Conservation (phyloP, 1,140 invertebrate genomes). For the Calosoma granatense region DNA sequence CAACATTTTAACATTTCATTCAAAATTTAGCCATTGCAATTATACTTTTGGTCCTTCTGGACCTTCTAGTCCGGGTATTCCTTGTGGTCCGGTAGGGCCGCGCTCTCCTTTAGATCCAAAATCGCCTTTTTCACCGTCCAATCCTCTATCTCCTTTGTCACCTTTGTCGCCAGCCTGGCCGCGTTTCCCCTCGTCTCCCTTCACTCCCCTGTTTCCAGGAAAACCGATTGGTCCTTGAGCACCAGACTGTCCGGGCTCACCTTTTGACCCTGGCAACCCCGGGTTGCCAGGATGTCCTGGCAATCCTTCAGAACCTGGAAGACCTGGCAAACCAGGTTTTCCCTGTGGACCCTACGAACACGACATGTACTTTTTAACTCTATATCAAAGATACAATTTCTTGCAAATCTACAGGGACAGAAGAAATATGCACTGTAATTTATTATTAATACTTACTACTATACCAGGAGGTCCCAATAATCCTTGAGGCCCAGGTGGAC, state of each 20-base stretch:
- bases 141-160: constrained; percentile 54
- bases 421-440: constrained; percentile 10
- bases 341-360: constrained; percentile 52
- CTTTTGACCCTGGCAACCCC: constrained; percentile 53
- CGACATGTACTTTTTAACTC: constrained; percentile 5
- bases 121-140: constrained; percentile 70
- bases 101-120: constrained; percentile 63
- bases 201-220: constrained; percentile 59
- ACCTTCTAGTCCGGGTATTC: constrained; percentile 64
- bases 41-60: constrained; percentile 71
- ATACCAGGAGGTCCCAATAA: constrained; percentile 55
- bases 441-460: constrained; percentile 39
- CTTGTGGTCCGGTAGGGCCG: constrained; percentile 53
- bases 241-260: constrained; percentile 54
- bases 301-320: constrained; percentile 61
- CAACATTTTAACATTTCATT: not conserved
- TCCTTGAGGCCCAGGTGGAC: constrained; percentile 56
- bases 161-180: constrained; percentile 57
- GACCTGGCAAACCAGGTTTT: constrained; percentile 60
- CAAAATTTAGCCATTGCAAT: constrained; percentile 12
- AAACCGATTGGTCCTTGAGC: constrained; percentile 63
- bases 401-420: too few species aligned
- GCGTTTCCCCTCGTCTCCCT: constrained; percentile 65
- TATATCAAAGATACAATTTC: constrained; percentile 10
- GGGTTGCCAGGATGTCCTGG: constrained; percentile 62